Evolutionary conservation across 2,113 vertebrate species (phyloP), one percentile per base, ranked within the genome.

Genomic region (Aspiorhynchus laticeps): DNA sequence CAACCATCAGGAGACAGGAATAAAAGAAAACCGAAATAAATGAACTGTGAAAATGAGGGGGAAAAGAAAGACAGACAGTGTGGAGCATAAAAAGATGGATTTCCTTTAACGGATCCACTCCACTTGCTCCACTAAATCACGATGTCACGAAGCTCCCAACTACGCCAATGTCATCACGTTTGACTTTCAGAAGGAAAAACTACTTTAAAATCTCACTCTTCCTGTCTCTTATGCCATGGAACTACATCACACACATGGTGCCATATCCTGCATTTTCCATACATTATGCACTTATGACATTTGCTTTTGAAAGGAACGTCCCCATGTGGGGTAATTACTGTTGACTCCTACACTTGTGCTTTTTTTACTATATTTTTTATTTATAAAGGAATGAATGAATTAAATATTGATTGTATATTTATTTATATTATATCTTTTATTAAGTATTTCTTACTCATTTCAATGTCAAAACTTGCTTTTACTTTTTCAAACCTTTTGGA

Each of bases 91-190:
- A 31, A 75, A 67, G 87, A 48, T 84, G 69, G 83, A 84, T 84
- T 84, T 84, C 83, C 83, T 74, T 74, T 84, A 59, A 74, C 31
- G 48, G 83, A 84, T 84, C 69, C 83, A 84, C 69, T 84, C 69
- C 81, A 83, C 65, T 83, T 83, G 43, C 65, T 71, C 43, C 69
- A 84, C 83, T 84, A 75, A 84, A 84, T 84, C 83, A 84, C 83
- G 5, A 38, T 84, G 83, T 84, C 83, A 84, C 4, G 1, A 84
- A 2, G 24, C 33, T 56, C 43, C 9, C 6, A 84, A 84, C 65
- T 84, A 33, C 7, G 21, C 69, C 82, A 74, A 74, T 84, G 83
- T 84, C 83, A 84, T 84, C 46, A 84, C 8, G 31, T 75, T 84
- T 84, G 83, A 84, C 83, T 84, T 84, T 84, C 83, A 84, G 3